Base-by-base conservation (phyloP, 2,113 vertebrate species). In the Ictalurus punctatus region DNA sequence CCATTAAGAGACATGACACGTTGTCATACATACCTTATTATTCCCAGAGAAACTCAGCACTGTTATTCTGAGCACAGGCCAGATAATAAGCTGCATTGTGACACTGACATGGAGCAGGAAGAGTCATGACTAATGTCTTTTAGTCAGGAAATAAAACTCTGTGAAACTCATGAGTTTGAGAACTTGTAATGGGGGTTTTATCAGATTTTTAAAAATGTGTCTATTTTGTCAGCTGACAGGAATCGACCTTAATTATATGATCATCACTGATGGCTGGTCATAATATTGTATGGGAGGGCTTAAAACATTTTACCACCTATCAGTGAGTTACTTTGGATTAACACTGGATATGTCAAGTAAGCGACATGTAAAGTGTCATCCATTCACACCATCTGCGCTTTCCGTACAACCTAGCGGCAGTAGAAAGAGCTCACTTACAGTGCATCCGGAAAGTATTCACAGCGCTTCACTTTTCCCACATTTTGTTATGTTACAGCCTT, bases 21-120 rank as follows among this genome's bases (percentile, higher is more conserved):
- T 61, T 59, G 85, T 76, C 85, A 61, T 52, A 27, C 65, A 56
- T 65, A n/a, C 76, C 76, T 81, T 87, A 67, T 87, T 87, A 81
- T 67, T 87, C 61, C 86, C 76, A 21, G 86, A 48, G 76, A 80
- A 48, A 23, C 40, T 54, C 30, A 34, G 74, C 40, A 40, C 48
- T 56, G 86, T 17, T 82, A 69, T 56, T 87, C 61, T 52, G 61
- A 80, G 48, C 44, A 37, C 86, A 81, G 78, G 61, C 27, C 21
- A 10, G 76, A 87, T 87, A 87, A 87, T 82, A 34, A 82, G 56
- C 54, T 23, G 80, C 80, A 37, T n/a, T 37, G 30, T 59, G 80
- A 82, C 80, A 82, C 0, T 37, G 54, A 82, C 30, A 82, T 59
- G 30, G 30, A 23, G 56, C 30, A 59, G 56, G 30, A 59, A 82